Evolutionary conservation across 2,797 vertebrate genomes (phyloP).

Genomic region (Galaxias olidus): DNA sequence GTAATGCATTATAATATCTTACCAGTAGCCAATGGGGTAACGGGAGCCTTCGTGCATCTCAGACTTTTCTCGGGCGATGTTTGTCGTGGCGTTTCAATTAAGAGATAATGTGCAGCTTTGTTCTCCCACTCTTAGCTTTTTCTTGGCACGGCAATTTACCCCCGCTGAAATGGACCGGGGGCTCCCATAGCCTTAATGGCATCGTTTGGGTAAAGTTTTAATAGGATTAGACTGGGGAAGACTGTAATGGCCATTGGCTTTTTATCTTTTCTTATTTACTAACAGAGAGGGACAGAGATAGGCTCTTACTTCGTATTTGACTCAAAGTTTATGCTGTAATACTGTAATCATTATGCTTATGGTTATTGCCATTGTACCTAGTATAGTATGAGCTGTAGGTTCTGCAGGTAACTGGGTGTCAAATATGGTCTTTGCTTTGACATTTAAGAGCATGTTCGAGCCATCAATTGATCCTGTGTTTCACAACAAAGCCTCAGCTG

Average conservation of each 20-base stretch:
- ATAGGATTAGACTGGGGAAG: constrained; percentile 58
- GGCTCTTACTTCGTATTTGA: constrained; percentile 27
- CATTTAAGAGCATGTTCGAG: too few species aligned
- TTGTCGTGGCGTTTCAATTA: constrained; percentile 65
- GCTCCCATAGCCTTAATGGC: constrained; percentile 57
- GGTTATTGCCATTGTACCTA: constrained; percentile 5
- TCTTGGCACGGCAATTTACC: constrained; percentile 61
- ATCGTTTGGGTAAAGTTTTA: constrained; percentile 65
- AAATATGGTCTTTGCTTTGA: too few species aligned
- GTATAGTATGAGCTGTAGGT: too few species aligned
- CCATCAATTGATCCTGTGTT: too few species aligned
- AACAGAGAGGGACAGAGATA: constrained; percentile 36
- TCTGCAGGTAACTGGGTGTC: too few species aligned
- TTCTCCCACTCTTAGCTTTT: constrained; percentile 57
- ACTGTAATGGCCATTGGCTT: constrained; percentile 44
- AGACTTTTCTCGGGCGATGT: constrained; percentile 41
- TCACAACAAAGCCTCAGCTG: too few species aligned
- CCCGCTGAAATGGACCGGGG: constrained; percentile 61
- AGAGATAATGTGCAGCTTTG: constrained; percentile 66
- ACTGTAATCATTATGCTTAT: background rate
- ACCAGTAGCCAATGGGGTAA: constrained; percentile 8
- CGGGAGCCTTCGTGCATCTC: constrained; percentile 11
- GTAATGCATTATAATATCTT: constrained; percentile 7
- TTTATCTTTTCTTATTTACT: constrained; percentile 60
- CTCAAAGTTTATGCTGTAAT: constrained; percentile 12